Evolutionary conservation across 2,797 vertebrate species (phyloP), one percentile per base, ranked within the genome.

Genomic region (Anisognathus igniventris): DNA sequence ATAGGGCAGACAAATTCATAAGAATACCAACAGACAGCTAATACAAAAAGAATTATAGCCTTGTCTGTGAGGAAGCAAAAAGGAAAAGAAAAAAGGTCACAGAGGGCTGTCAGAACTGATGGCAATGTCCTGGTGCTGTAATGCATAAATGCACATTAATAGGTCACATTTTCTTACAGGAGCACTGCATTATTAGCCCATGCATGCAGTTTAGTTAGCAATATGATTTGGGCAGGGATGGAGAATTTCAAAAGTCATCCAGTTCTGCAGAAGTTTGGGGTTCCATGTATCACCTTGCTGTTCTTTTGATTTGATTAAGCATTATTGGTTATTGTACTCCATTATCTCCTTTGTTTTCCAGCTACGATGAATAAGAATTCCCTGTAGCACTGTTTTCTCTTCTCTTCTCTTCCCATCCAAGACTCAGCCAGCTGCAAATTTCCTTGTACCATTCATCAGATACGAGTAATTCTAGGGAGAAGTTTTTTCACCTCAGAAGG

Each of bases 1-100:
- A 95, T 0, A 89, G 93, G 92, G 88, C 81, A 93, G 89, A 91
- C 37, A 93, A 85, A 96, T 95, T 92, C 42, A 14, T 71, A 94
- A 76, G 88, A 95, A 94, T 74, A 87, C 68, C 58, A 93, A 94
- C 68, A 92, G 89, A 77, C 71, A 87, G 65, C 54, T 80, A 42
- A 78, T 28, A 74, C 56, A 83, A 93, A 95, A 95, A 89, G 86
- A 93, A 89, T 77, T 73, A 84, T 19, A 92, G 79, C 51, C 70
- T 84, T 88, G 65, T 42, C 75, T 91, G 72, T 30, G 40, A 92
- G 23, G 58, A 95, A 91, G 56, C 53, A 48, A 88, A 91, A 95
- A 94, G 51, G 39, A 44, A 88, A 91, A 94, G 71, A 92, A 91
- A 57, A 56, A 95, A 85, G 90, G 86, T 74, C 72, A 71, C 54